These are phyloP conservation scores for Epinephelus coioides DNA, from an alignment of 2,797 vertebrate genomes.

Conservation along the genomic window DNA sequence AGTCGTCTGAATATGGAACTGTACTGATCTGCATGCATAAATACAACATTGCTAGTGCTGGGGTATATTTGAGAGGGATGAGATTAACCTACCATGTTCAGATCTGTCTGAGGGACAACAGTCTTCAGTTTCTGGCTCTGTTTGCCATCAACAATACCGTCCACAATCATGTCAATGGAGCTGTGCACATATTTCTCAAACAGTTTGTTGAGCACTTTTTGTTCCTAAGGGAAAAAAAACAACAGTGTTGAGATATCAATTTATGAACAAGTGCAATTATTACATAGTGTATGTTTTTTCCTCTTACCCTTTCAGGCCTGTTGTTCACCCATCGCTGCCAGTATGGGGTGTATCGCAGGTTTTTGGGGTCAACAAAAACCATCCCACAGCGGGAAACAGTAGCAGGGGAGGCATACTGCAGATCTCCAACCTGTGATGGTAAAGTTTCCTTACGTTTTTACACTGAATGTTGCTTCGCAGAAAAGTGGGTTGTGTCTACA, in stretches of 20 bases:
- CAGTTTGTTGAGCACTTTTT: slow-evolving; percentile 83
- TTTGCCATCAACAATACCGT: slow-evolving; percentile 91
- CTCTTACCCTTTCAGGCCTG: slow-evolving; percentile 86
- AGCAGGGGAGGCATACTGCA: slow-evolving; percentile 97
- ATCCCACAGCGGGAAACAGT: slow-evolving; percentile 98
- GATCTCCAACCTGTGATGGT: slow-evolving; percentile 91
- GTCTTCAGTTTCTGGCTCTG: slow-evolving; percentile 91
- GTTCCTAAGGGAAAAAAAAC: slow-evolving; percentile 78
- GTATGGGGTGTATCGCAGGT: slow-evolving; percentile 92
- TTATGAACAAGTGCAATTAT: not conserved
- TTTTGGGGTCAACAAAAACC: slow-evolving; percentile 98
- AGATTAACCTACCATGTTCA: slow-evolving; percentile 92
- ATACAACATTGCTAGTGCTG: not conserved
- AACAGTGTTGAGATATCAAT: slow-evolving; percentile 1
- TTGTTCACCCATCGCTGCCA: slow-evolving; percentile 93
- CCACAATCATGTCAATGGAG: slow-evolving; percentile 92
- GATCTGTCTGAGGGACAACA: slow-evolving; percentile 93
- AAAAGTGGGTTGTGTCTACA: not conserved
- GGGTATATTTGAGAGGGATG: not conserved
- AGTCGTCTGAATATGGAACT: not conserved
- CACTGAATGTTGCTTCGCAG: slow-evolving; percentile 2
- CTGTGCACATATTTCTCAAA: slow-evolving; percentile 94
- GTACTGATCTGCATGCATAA: not conserved
- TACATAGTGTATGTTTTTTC: not conserved
- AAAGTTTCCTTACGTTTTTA: slow-evolving; percentile 13